Conservation (phyloP, 2,113 vertebrate genomes). For the Emydura subglobosa region DNA sequence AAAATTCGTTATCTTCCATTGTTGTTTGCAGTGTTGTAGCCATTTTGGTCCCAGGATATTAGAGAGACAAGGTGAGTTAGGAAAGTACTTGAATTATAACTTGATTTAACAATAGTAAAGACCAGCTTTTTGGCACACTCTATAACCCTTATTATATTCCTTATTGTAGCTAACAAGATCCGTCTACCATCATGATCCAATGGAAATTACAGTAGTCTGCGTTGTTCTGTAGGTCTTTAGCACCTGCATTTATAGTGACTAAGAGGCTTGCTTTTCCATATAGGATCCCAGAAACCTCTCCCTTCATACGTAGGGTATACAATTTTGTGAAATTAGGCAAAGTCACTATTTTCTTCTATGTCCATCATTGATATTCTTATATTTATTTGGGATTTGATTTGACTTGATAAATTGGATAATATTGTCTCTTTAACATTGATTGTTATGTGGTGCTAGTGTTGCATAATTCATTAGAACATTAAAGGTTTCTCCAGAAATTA, state of each 20-base stretch:
- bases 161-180: background rate
- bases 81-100: background rate
- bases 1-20: background rate
- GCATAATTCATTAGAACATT: background rate
- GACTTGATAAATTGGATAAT: background rate
- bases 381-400: background rate
- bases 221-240: background rate
- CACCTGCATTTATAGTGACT: background rate
- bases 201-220: background rate
- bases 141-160: background rate
- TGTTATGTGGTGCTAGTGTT: background rate
- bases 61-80: background rate
- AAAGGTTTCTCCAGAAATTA: background rate
- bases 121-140: background rate
- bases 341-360: background rate
- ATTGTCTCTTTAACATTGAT: background rate
- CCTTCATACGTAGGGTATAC: background rate
- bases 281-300: background rate
- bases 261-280: background rate
- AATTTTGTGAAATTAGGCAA: background rate
- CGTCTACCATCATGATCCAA: background rate
- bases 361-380: background rate
- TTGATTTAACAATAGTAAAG: background rate
- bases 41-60: background rate
- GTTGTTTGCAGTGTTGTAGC: background rate